These are phyloP conservation scores for Patella caerulea DNA, from an alignment of 2,888 invertebrate species.

Conservation along the genomic window DNA sequence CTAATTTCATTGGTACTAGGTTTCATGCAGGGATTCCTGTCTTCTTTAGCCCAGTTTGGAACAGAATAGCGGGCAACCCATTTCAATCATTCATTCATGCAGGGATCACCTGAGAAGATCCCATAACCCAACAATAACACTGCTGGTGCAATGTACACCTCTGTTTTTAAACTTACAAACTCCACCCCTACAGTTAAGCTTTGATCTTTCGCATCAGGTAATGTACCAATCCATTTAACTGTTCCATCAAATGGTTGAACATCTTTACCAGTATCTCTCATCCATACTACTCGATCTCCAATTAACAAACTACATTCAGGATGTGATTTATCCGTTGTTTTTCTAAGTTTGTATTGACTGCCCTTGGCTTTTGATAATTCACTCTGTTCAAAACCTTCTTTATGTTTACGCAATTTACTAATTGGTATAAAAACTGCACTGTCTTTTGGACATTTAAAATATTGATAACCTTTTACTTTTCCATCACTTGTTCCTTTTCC, in stretches of 20 bases:
- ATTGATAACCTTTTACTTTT: constrained; percentile 44
- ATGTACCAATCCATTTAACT: constrained; percentile 74
- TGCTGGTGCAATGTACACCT: background rate
- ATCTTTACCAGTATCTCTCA: constrained; percentile 70
- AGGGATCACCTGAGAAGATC: background rate
- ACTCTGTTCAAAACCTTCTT: constrained; percentile 31
- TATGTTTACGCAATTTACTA: constrained; percentile 50
- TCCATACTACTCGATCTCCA: constrained; percentile 75
- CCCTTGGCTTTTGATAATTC: constrained; percentile 29
- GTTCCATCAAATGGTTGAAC: constrained; percentile 71
- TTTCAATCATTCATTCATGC: too few species aligned
- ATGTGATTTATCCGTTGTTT: background rate
- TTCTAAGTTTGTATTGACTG: constrained; percentile 16
- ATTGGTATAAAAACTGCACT: constrained; percentile 56
- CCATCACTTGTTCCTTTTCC: constrained; percentile 59
- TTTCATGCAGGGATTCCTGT: too few species aligned
- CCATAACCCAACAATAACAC: background rate
- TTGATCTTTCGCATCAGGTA: constrained; percentile 72
- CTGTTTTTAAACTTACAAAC: constrained; percentile 72
- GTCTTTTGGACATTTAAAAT: constrained; percentile 50
- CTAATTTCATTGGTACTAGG: too few species aligned
- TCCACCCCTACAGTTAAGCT: constrained; percentile 75
- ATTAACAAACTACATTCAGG: constrained; percentile 54
- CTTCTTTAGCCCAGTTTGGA: too few species aligned
- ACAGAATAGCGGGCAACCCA: too few species aligned